Conservation (phyloP, 2,797 vertebrate species). For the Anguilla obscura region DNA sequence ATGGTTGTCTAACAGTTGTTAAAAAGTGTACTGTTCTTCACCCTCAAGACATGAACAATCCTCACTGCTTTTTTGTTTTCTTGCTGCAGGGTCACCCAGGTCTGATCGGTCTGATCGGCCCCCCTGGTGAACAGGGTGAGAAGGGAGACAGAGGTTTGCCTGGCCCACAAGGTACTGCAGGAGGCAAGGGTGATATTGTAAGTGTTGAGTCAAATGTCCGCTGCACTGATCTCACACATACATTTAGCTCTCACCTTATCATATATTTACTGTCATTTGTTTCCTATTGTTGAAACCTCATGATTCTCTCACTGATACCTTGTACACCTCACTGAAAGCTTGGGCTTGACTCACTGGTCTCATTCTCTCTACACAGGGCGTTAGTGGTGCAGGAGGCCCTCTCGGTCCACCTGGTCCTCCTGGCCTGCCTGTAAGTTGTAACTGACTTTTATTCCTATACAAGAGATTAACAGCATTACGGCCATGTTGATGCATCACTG, state of each 20-base stretch:
- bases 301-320: neutral
- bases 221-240: neutral
- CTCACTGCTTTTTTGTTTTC: neutral
- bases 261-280: neutral
- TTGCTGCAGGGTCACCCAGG: slow-evolving; percentile 75
- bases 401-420: slow-evolving; percentile 93
- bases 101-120: slow-evolving; percentile 79
- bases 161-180: slow-evolving; percentile 83
- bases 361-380: slow-evolving; percentile 72
- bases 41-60: neutral
- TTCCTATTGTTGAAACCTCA: neutral
- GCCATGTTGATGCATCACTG: neutral
- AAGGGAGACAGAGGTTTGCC: slow-evolving; percentile 93
- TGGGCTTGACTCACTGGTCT: neutral
- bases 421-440: slow-evolving; percentile 88
- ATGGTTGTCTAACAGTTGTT: neutral
- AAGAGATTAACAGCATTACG: neutral
- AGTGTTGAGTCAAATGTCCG: slow-evolving; percentile 58
- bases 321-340: slow-evolving; percentile 23
- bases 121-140: slow-evolving; percentile 77
- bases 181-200: slow-evolving; percentile 89
- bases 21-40: neutral
- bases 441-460: neutral
- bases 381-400: slow-evolving; percentile 80
- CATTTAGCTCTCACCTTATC: slow-evolving; percentile 6